Evolutionary conservation across 2,888 invertebrate genomes (phyloP), one percentile per base, ranked within the genome.

Genomic region (Cheilosia scutellata): DNA sequence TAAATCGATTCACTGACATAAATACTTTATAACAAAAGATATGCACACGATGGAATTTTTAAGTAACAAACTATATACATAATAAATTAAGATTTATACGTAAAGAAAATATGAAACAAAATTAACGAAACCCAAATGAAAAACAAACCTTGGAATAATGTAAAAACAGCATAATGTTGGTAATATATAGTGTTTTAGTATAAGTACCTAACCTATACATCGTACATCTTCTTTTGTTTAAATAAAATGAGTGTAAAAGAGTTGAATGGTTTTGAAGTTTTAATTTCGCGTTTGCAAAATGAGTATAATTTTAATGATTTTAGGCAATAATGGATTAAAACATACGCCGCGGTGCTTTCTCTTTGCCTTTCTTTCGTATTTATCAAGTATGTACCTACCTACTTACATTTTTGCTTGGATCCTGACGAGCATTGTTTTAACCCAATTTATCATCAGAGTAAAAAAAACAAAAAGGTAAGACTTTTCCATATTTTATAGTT

Each of bases 201-300:
- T 70, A 20, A 20, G 29, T 37, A 37, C 53, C 16, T 55, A n/a
- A n/a, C n/a, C n/a, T n/a, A n/a, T n/a, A 51, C 55, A 74, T 79
- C 31, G 33, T 37, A 37, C 37, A 37, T 65, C 11, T 51, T 62
- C 33, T 60, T 84, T 75, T 70, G 57, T 66, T 80, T 29, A 62
- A 84, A 84, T 84, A 76, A 80, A 84, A 51, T 80, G 84, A 80
- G 80, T 83, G 83, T 83, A 83, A 74, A 72, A 72, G 42, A 63
- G 62, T 68, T 25, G 25, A 7, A 11, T 11, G 11, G 37, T 11
- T 37, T 37, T 11, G 37, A 37, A 37, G 11, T 37, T 20, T 20
- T 20, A 20, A 20, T 20, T 1, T 20, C 20, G 20, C 20, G 20
- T 20, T 37, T 37, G 11, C 3, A 9, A 9, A 9, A 33, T 33